Percentiles rank a stretch among this genome's conserved stretches.
Conservation (phyloP, 92 coral and sea anemone species). For the Heteractis magnifica region DNA sequence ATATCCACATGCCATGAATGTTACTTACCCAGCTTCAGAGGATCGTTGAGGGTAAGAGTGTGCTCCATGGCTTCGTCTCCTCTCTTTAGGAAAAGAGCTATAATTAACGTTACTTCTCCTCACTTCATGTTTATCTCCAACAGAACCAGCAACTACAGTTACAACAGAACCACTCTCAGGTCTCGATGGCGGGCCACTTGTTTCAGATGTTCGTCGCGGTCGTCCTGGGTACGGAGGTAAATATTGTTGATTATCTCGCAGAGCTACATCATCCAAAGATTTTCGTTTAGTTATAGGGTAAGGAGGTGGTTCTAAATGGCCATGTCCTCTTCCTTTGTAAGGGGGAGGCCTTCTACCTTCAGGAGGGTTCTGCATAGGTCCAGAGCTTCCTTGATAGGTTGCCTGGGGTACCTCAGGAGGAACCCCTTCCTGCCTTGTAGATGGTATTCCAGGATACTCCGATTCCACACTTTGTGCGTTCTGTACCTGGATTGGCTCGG, state of each 20-base stretch:
- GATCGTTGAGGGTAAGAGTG: not conserved
- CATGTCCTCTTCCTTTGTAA: not conserved
- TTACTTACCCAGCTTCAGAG: slow-evolving; percentile 18
- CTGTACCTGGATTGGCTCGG: slow-evolving; percentile 39
- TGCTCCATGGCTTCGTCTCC: slow-evolving; percentile 35
- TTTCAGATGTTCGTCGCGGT: slow-evolving; percentile 14
- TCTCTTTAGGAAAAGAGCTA: slow-evolving; percentile 10
- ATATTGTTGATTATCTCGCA: slow-evolving; percentile 7
- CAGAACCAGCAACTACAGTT: slow-evolving; percentile 10
- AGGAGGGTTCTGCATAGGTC: not conserved
- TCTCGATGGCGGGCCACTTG: slow-evolving; percentile 5
- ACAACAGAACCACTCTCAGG: slow-evolving; percentile 43
- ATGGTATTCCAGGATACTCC: not conserved
- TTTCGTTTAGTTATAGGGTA: slow-evolving; percentile 22
- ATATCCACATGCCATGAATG: not conserved
- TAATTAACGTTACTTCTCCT: slow-evolving; percentile 17
- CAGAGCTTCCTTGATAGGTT: not conserved
- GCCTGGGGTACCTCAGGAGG: slow-evolving; percentile 11
- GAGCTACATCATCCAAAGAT: slow-evolving; percentile 20
- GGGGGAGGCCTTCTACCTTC: not conserved
- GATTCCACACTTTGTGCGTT: slow-evolving; percentile 38
- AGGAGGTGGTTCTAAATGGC: slow-evolving; percentile 15
- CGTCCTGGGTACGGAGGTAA: slow-evolving; percentile 19
- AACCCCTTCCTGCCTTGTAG: not conserved
- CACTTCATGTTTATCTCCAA: not conserved